Conservation (phyloP, 1,140 invertebrate genomes). For the Drosophila nebulosa region DNA sequence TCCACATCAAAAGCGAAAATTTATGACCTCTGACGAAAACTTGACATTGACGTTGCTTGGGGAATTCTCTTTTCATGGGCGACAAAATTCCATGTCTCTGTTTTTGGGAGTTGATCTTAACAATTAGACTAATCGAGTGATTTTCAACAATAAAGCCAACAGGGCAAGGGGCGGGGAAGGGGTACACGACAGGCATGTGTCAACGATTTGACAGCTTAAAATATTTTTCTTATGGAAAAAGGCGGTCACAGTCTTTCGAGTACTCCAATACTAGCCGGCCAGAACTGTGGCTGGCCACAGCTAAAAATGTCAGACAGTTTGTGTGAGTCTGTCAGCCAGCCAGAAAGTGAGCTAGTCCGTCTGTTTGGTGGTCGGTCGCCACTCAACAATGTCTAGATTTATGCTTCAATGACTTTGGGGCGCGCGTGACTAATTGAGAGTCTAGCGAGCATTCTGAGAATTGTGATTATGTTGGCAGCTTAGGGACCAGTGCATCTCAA, state of each 20-base stretch:
- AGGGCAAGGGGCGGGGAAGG: constrained; percentile 8
- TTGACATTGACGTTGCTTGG: constrained; percentile 60
- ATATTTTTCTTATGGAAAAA: constrained; percentile 52
- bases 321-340: constrained; percentile 13
- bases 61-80: constrained; percentile 44
- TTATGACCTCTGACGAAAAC: constrained; percentile 65
- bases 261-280: constrained; percentile 11
- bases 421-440: constrained; percentile 78
- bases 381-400: constrained; percentile 75
- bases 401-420: constrained; percentile 60
- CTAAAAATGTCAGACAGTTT: constrained; percentile 20
- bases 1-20: constrained; percentile 31
- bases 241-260: constrained; percentile 20
- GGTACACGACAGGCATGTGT: constrained; percentile 71
- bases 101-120: constrained; percentile 52
- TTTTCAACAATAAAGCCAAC: constrained; percentile 52
- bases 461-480: constrained; percentile 19
- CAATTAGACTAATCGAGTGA: constrained; percentile 79
- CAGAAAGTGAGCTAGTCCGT: constrained; percentile 18
- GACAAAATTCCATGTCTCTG: constrained; percentile 39
- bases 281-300: constrained; percentile 30
- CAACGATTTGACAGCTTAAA: constrained; percentile 76
- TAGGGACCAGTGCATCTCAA: constrained; percentile 32
- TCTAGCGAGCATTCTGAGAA: constrained; percentile 60
- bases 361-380: constrained; percentile 35